Percentiles rank a stretch among this genome's conserved stretches.
phyloP scores from a whole-genome alignment of 2,113 vertebrate species.

The Microtus ochrogaster region DNA sequence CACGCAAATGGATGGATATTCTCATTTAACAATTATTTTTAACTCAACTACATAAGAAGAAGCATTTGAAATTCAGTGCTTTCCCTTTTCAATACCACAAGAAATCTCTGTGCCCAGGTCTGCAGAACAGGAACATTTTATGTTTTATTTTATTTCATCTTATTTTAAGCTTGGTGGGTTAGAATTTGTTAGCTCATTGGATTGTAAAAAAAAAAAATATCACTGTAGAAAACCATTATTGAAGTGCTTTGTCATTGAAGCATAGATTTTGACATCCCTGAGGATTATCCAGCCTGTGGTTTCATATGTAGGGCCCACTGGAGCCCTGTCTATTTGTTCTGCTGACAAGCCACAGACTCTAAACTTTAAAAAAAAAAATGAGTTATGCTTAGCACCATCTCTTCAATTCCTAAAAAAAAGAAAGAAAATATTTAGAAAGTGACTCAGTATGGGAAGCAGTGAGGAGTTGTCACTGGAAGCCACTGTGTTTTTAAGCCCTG shows the following conservation, averaged over 20 bases:
- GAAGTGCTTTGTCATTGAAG: conserved; percentile 74
- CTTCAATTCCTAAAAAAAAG: background rate
- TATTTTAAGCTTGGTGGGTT: conserved; percentile 72
- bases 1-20: conserved; percentile 42
- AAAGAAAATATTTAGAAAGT: conserved; percentile 29
- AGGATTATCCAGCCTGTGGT: conserved; percentile 61
- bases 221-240: conserved; percentile 79
- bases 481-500: background rate
- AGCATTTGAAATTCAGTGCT: conserved; percentile 32
- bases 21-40: conserved; percentile 60
- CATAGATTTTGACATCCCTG: conserved; percentile 22
- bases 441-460: background rate
- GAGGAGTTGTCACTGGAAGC: background rate
- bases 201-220: conserved; percentile 68
- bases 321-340: conserved; percentile 64
- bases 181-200: conserved; percentile 81
- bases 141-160: conserved; percentile 77
- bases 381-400: conserved; percentile 20
- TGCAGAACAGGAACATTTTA: conserved; percentile 54
- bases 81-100: background rate
- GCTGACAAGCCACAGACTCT: conserved; percentile 60
- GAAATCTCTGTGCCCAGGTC: conserved; percentile 30
- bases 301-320: background rate
- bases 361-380: conserved; percentile 66
- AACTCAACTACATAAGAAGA: conserved; percentile 50